Evolutionary conservation across 37 sponge, comb jelly and placozoan genomes (phyloP).

Genomic region (Theonella swinhoei): DNA sequence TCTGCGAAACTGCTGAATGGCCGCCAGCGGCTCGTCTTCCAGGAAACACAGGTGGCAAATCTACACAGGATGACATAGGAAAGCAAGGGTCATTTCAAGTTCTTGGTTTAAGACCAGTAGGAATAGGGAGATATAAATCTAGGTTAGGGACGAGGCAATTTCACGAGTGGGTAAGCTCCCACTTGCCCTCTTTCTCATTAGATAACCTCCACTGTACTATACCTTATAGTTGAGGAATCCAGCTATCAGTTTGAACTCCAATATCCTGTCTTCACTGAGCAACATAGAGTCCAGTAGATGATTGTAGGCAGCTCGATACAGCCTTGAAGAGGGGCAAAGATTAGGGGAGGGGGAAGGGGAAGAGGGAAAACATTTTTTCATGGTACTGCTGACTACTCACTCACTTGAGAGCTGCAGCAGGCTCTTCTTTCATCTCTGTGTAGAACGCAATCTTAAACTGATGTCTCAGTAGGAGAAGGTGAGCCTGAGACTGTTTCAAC

Average conservation of each 20-base stretch:
- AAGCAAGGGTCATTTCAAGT: neutral
- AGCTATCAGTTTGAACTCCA: constrained; percentile 88
- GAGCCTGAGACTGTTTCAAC: constrained; percentile 33
- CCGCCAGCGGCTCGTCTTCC: constrained; percentile 61
- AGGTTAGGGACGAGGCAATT: neutral
- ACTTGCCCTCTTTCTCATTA: too few relatives aligned
- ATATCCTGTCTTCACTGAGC: constrained; percentile 58
- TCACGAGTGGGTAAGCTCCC: too few relatives aligned
- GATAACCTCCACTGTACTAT: too few relatives aligned
- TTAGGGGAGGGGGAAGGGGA: neutral
- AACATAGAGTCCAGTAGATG: constrained; percentile 63
- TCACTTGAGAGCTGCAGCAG: constrained; percentile 63
- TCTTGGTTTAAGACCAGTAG: neutral
- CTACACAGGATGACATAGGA: constrained; percentile 28
- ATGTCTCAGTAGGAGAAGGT: constrained; percentile 74
- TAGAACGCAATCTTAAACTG: constrained; percentile 92
- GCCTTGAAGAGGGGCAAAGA: constrained; percentile 17
- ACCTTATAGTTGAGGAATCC: constrained; percentile 93
- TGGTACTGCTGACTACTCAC: neutral
- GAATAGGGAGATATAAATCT: neutral
- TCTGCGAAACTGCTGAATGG: constrained; percentile 77
- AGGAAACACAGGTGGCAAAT: constrained; percentile 88
- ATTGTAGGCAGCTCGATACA: constrained; percentile 71
- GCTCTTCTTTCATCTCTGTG: constrained; percentile 86
- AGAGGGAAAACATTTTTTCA: neutral